phyloP scores from a whole-genome alignment of 2,888 invertebrate genomes.

The Oasisia sp. region DNA sequence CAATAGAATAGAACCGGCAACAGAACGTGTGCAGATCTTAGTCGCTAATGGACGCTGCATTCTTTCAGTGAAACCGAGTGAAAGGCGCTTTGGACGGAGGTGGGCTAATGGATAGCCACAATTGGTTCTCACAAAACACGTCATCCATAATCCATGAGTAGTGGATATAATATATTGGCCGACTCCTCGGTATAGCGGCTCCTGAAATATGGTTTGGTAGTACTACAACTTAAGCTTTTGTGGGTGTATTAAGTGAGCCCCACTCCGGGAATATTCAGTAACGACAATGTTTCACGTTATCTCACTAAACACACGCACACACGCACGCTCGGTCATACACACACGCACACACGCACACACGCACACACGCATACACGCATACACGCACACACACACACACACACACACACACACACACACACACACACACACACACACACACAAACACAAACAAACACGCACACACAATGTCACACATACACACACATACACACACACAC shows the following conservation, averaged over 20 bases:
- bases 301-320: not conserved
- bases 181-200: not conserved
- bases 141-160: not conserved
- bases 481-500: too few relatives aligned
- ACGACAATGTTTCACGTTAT: too few relatives aligned
- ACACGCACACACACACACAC: too few relatives aligned
- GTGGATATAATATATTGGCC: not conserved
- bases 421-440: not conserved
- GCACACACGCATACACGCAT: too few relatives aligned
- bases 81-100: not conserved
- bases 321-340: not conserved
- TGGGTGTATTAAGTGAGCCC: too few relatives aligned
- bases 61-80: constrained; percentile 1
- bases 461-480: too few relatives aligned
- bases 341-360: too few relatives aligned
- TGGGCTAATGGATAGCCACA: not conserved
- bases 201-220: too few relatives aligned
- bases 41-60: not conserved
- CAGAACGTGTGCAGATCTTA: not conserved
- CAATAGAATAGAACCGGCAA: not conserved
- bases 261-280: too few relatives aligned
- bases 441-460: too few relatives aligned
- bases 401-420: too few relatives aligned
- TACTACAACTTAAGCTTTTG: too few relatives aligned
- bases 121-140: not conserved